Conservation (phyloP, 2,888 invertebrate genomes). For the Odontocolon sp. region DNA sequence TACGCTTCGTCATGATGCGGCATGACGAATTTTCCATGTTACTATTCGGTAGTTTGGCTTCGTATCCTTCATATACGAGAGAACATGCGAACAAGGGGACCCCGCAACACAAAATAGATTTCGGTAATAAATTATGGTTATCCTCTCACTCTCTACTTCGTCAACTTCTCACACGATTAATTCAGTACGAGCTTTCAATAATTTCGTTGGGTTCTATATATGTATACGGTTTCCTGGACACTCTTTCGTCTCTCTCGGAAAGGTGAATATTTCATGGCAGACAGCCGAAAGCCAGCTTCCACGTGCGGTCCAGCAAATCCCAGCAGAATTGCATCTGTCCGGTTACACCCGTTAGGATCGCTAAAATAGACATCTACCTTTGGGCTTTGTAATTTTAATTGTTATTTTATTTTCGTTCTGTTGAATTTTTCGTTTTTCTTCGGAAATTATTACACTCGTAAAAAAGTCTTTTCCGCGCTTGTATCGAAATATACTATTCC, state of each 20-base stretch:
- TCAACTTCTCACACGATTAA: conserved; percentile 2
- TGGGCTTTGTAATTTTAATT: neutral
- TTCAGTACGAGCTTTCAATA: conserved; percentile 43
- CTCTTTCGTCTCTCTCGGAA: neutral
- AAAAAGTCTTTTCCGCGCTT: no score
- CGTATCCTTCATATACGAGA: neutral
- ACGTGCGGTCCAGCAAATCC: conserved; percentile 7
- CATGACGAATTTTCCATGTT: no score
- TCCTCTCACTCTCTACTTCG: neutral
- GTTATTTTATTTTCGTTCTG: neutral
- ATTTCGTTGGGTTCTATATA: conserved; percentile 21
- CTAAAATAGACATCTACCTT: conserved; percentile 7
- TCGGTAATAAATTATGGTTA: neutral
- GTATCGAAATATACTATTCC: no score
- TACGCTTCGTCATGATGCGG: no score
- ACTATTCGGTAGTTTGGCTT: no score
- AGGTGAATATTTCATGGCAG: conserved; percentile 37
- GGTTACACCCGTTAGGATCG: neutral
- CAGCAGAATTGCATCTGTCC: conserved; percentile 5
- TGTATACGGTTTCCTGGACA: conserved; percentile 8
- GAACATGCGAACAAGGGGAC: neutral
- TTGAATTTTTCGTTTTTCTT: neutral
- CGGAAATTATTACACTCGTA: no score
- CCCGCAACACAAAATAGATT: neutral
- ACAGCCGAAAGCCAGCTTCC: neutral